Evolutionary conservation across 2,888 invertebrate genomes (phyloP), one percentile per base, ranked within the genome.

Genomic region (Pomacea canaliculata): DNA sequence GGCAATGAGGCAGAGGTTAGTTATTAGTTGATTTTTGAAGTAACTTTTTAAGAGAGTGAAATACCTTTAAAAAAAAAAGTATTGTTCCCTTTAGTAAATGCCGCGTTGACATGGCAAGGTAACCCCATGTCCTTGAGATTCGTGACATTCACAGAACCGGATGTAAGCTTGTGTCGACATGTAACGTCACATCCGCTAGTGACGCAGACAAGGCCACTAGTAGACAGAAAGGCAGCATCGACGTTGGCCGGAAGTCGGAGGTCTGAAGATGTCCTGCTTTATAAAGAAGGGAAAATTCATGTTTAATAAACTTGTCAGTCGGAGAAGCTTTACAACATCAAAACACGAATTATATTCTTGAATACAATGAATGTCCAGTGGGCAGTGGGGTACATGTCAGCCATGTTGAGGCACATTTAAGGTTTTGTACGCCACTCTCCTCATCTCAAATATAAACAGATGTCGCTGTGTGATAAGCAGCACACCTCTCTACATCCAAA

Each of bases 21-120:
- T 23, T 23, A 23, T 23, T 23, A 23, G 23, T 23, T 23, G 23
- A 23, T 23, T 23, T 23, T 23, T 23, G 23, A 23, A 0, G 23
- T 23, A 23, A 23, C 23, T 23, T 23, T 23, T 23, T 23, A 23
- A 23, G 23, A 23, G 23, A 63, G 18, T 63, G 19, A 56, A 46
- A 23, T 27, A 68, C 74, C 74, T 74, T 68, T 74, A 19, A 74
- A 74, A n/a, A 68, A 59, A 10, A 71, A 5, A 9, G 48, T 48
- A 2, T 56, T 56, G 0, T 63, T 46, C 10, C 19, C 67, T 46
- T 10, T 46, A 18, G 51, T 71, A 48, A 79, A 49, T 37, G 71
- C 79, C 9, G 79, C 76, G 27, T 79, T 76, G 5, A 79, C 19
- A 48, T 75, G 13, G 62, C 79, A 79, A 7, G 79, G 79, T 49